Evolutionary conservation across 2,113 vertebrate species (phyloP).

Genomic region (Pipa parva): DNA sequence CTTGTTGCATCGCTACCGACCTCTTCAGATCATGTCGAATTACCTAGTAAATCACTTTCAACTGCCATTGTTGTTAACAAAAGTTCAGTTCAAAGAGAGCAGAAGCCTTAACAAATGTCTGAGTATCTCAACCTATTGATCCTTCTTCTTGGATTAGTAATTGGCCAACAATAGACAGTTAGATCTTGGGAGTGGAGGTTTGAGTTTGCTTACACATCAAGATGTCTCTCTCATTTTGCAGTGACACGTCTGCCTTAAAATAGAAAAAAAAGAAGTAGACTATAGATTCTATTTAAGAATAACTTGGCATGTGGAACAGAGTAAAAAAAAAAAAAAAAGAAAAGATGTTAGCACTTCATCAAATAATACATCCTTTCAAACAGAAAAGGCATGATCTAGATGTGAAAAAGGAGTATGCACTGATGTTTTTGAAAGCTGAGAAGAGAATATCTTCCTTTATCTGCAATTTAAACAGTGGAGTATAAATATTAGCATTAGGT

Average conservation of each 20-base stretch:
- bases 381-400: conserved; percentile 11
- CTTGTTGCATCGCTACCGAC: conserved; percentile 21
- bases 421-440: conserved; percentile 21
- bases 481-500: conserved; percentile 31
- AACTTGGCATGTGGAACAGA: conserved; percentile 24
- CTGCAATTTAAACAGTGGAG: conserved; percentile 33
- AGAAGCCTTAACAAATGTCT: conserved; percentile 22
- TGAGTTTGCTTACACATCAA: conserved; percentile 27
- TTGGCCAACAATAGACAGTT: conserved; percentile 31
- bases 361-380: conserved; percentile 24
- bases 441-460: conserved; percentile 17
- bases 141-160: conserved; percentile 30
- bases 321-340: too few relatives aligned
- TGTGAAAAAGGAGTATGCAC: not conserved
- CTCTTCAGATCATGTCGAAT: conserved; percentile 34
- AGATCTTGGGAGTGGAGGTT: conserved; percentile 29
- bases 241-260: conserved; percentile 26
- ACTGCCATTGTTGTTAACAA: conserved; percentile 27
- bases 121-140: conserved; percentile 35
- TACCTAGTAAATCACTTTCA: conserved; percentile 35
- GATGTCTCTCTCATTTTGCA: conserved; percentile 22
- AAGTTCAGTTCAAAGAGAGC: conserved; percentile 30
- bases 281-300: conserved; percentile 21
- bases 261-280: conserved; percentile 6
- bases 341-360: conserved; percentile 26